phyloP scores from a whole-genome alignment of 2,113 vertebrate genomes.

The Callithrix jacchus region DNA sequence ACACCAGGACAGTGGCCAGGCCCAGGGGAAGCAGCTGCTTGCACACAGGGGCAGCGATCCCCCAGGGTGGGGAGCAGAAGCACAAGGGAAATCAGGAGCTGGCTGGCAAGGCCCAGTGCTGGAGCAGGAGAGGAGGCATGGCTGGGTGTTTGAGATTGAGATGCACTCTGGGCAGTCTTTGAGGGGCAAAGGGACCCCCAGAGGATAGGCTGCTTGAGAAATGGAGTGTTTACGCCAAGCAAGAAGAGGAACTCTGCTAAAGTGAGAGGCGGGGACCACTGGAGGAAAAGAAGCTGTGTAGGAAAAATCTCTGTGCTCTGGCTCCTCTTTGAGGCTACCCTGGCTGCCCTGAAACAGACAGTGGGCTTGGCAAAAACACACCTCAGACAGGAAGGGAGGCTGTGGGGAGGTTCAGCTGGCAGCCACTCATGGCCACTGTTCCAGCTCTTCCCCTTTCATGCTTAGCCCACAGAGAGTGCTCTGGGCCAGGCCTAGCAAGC shows the following conservation, averaged over 20 bases:
- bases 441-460: constrained; percentile 18
- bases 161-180: neutral
- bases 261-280: neutral
- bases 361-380: constrained; percentile 76
- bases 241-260: neutral
- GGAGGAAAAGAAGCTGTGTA: neutral
- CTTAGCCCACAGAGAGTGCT: neutral
- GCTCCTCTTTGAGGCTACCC: constrained; percentile 55
- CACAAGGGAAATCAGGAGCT: neutral
- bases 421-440: neutral
- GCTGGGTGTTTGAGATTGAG: neutral
- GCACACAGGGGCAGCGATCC: neutral
- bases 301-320: constrained; percentile 51
- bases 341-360: constrained; percentile 66
- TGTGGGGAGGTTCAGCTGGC: constrained; percentile 54
- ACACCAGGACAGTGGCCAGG: neutral
- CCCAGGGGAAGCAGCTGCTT: neutral
- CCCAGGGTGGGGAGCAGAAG: neutral
- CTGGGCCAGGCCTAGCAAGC: neutral
- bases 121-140: neutral
- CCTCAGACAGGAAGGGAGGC: constrained; percentile 75
- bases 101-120: neutral
- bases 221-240: neutral
- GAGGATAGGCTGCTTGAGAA: neutral
- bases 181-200: neutral